A percentile compares a stretch with the other conserved stretches of the same genome.
Conservation (phyloP, 1,140 invertebrate genomes). For the Leptinotarsa defecta region DNA sequence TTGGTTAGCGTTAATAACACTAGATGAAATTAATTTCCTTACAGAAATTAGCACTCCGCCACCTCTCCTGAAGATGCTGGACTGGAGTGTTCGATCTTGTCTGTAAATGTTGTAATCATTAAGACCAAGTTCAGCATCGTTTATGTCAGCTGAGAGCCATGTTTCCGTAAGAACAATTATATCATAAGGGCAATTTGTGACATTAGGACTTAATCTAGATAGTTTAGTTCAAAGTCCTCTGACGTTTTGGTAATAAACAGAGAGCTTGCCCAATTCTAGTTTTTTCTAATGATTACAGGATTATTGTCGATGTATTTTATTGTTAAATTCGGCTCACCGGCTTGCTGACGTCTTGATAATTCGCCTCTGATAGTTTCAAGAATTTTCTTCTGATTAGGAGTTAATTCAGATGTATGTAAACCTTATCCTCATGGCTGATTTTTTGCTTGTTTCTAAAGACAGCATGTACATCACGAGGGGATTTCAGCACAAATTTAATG, state of each 20-base stretch:
- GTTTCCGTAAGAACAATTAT: constrained; percentile 2
- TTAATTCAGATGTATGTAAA: constrained; percentile 10
- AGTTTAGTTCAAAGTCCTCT: not conserved
- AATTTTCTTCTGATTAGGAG: not conserved
- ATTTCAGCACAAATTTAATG: not conserved
- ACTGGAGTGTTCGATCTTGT: not conserved
- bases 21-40: not conserved
- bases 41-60: not conserved
- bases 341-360: constrained; percentile 1
- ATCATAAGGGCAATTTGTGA: not conserved
- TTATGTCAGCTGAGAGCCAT: not conserved
- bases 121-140: not conserved
- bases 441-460: not conserved
- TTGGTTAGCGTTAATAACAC: not conserved
- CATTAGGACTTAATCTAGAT: not conserved
- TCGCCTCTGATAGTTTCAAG: not conserved
- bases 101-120: constrained; percentile 2
- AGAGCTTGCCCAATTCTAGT: not conserved
- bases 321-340: not conserved
- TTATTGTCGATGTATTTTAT: constrained; percentile 5
- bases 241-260: not conserved
- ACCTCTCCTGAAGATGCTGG: constrained; percentile 8
- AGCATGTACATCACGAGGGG: not conserved
- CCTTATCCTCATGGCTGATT: not conserved
- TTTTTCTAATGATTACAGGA: not conserved